Conservation (phyloP, 2,888 invertebrate genomes). For the Agriopis leucophaearia region DNA sequence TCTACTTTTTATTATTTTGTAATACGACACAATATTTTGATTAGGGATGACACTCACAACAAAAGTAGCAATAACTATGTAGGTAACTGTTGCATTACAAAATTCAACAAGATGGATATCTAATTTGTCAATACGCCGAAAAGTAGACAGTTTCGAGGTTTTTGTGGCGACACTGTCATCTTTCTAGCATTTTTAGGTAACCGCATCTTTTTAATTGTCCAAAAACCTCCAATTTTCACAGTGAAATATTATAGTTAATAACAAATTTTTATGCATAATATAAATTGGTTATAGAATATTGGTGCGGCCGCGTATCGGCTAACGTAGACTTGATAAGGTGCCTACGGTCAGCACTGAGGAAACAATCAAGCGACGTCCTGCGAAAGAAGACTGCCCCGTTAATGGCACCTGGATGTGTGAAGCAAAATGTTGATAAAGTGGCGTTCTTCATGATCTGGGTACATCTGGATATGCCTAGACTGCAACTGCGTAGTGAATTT, state of each 20-base stretch:
- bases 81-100: constrained; percentile 5
- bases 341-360: no score
- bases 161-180: background rate
- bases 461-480: no score
- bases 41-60: constrained; percentile 23
- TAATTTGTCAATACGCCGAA: constrained; percentile 14
- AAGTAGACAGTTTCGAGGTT: background rate
- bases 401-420: no score
- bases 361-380: no score
- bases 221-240: background rate
- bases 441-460: no score
- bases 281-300: no score
- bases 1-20: background rate
- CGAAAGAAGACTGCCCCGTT: no score
- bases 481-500: no score
- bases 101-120: background rate
- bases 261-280: no score
- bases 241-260: background rate
- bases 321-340: no score
- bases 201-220: constrained; percentile 7
- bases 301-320: no score
- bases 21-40: constrained; percentile 22
- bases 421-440: no score
- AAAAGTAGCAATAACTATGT: background rate
- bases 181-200: constrained; percentile 5